These are phyloP conservation scores for Larimichthys polyactis DNA, from an alignment of 2,113 vertebrate species.

Conservation along the genomic window DNA sequence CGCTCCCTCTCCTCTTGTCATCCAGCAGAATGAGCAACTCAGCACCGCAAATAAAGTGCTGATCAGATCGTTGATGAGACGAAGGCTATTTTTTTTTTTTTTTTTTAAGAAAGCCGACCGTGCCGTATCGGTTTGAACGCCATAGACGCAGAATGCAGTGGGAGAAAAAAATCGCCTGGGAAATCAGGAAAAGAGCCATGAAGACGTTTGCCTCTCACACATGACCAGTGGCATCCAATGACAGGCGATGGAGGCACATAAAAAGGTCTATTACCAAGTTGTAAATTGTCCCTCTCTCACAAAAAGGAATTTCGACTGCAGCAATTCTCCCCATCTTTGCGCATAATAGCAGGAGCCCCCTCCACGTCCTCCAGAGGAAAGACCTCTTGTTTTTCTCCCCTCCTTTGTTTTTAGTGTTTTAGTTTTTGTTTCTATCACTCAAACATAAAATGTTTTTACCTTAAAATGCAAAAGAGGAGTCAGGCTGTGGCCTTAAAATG, in stretches of 20 bases:
- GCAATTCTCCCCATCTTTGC: slow-evolving; percentile 92
- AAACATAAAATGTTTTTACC: background rate
- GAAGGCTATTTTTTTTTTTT: slow-evolving; percentile 35
- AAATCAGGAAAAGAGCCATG: slow-evolving; percentile 97
- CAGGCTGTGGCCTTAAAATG: background rate
- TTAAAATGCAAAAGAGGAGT: background rate
- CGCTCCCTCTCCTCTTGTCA: slow-evolving; percentile 59
- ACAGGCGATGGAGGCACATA: slow-evolving; percentile 96
- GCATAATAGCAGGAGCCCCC: slow-evolving; percentile 90
- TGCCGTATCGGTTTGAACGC: slow-evolving; percentile 90
- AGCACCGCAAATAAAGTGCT: slow-evolving; percentile 31
- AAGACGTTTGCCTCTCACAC: slow-evolving; percentile 95
- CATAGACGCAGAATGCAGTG: slow-evolving; percentile 91
- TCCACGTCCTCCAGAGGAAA: slow-evolving; percentile 72
- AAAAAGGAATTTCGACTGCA: slow-evolving; percentile 98
- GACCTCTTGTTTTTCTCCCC: background rate
- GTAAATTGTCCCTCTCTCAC: slow-evolving; percentile 99
- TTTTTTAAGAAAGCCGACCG: slow-evolving; percentile 87
- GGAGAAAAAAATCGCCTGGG: slow-evolving; percentile 93
- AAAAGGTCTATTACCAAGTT: slow-evolving; percentile 99
- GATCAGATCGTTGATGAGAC: slow-evolving; percentile 54
- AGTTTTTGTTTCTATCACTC: slow-evolving; percentile 6
- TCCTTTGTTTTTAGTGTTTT: background rate
- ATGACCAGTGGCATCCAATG: slow-evolving; percentile 99
- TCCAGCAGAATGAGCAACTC: slow-evolving; percentile 41